Evolutionary conservation across 2,888 invertebrate species (phyloP), one percentile per base, ranked within the genome.

Genomic region (Andrena fulva): DNA sequence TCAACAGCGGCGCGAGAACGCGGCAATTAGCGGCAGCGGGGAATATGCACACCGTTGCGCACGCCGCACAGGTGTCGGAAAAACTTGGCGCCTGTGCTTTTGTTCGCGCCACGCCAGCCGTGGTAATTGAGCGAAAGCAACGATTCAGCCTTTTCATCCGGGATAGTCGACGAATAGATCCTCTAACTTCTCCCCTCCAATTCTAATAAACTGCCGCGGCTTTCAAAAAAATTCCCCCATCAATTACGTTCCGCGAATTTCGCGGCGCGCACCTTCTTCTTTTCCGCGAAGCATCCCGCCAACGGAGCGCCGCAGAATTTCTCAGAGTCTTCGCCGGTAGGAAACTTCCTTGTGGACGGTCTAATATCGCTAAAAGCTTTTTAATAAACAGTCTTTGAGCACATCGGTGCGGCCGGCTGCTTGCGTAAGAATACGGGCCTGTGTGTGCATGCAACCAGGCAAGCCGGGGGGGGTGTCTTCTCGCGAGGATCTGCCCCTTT

Each of bases 321-420:
- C 66, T 29, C 50, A 63, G 62, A 29, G 27, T 76, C 63, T 50
- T 69, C 56, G 59, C 7, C 52, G 75, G 56, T 71, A 77, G 75
- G 60, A 66, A 77, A 73, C 71, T 79, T 80, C 42, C 70, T 71
- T 68, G 77, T 77, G 79, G 67, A 59, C 77, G 78, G 85, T 88
- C 83, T 88, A 90, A 90, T 91, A 90, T 89, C 86, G 85, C 90
- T 90, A 87, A 90, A 90, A 90, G 90, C 90, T 90, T 90, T 90
- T 90, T 90, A 90, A 90, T 89, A 90, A 90, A 90, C 89, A 89
- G 86, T 86, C 84, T 88, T 86, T 79, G 78, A 85, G 74, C 68
- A 60, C 79, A 69, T 60, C 60, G 72, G 73, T 33, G 70, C 69
- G 81, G 63, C 73, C 68, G 71, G 67, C 48, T 69, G 73, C 35